Conservation (phyloP, 2,797 vertebrate species). For the Zalophus californianus region DNA sequence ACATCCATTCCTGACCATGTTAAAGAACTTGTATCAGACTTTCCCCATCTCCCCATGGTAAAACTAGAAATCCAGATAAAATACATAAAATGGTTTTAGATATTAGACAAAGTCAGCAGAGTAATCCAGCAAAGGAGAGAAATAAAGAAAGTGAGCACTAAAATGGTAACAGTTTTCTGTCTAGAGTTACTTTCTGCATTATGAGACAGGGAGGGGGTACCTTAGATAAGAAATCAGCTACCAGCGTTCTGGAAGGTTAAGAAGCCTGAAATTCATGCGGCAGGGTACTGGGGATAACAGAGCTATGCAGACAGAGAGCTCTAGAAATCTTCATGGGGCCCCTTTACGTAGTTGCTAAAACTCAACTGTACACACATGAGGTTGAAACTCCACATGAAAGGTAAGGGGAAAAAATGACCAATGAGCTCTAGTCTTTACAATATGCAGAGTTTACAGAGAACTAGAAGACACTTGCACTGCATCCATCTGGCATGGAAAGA, state of each 20-base stretch:
- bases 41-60: background rate
- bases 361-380: background rate
- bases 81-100: background rate
- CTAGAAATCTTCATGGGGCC: background rate
- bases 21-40: background rate
- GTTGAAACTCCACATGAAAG: background rate
- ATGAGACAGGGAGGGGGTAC: background rate
- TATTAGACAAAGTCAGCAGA: background rate
- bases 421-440: background rate
- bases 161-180: fast-evolving
- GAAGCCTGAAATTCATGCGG: background rate
- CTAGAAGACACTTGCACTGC: background rate
- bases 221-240: background rate
- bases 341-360: background rate
- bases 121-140: background rate
- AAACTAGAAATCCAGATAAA: constrained; percentile 21
- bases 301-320: background rate
- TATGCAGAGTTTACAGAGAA: background rate
- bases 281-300: background rate
- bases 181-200: background rate
- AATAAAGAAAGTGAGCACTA: background rate
- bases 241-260: background rate
- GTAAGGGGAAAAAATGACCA: background rate
- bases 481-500: background rate
- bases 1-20: background rate